These are phyloP conservation scores for Bucco capensis DNA, from an alignment of 2,113 vertebrate species.

Conservation along the genomic window DNA sequence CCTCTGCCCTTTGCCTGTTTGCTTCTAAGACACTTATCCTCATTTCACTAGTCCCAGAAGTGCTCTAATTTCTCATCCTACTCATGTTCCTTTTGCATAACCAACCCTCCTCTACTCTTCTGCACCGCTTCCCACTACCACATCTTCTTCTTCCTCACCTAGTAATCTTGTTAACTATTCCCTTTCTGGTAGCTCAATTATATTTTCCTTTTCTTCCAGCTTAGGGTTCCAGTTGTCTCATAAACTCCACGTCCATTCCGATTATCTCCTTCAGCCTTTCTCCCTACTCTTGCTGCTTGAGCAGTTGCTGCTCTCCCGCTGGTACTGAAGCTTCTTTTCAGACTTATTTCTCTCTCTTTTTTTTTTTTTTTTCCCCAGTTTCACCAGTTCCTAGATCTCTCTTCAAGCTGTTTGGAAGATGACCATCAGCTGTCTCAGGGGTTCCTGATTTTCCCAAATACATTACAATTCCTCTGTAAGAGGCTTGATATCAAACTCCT, in stretches of 20 bases:
- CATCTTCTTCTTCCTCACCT: neutral
- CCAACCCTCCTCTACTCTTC: neutral
- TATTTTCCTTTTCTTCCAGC: neutral
- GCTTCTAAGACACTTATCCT: neutral
- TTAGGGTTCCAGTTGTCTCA: neutral
- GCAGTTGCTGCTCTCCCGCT: neutral
- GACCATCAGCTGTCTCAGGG: neutral
- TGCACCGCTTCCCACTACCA: neutral
- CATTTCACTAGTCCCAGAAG: neutral
- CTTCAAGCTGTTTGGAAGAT: neutral
- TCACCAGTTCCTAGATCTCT: neutral
- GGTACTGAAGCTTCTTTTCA: neutral
- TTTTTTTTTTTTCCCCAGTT: neutral
- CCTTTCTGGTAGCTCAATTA: neutral
- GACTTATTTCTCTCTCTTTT: neutral
- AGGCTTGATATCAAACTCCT: neutral
- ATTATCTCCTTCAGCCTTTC: neutral
- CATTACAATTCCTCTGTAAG: neutral
- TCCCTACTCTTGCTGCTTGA: neutral
- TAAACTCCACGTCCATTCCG: neutral
- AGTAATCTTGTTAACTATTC: neutral
- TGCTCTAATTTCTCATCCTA: neutral
- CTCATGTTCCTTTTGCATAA: neutral
- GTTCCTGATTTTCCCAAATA: neutral
- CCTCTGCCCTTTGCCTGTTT: neutral